Percentiles rank a stretch among this genome's conserved stretches.
Evolutionary conservation across 2,113 vertebrate species (phyloP).

Genomic region (Salvelinus alpinus): DNA sequence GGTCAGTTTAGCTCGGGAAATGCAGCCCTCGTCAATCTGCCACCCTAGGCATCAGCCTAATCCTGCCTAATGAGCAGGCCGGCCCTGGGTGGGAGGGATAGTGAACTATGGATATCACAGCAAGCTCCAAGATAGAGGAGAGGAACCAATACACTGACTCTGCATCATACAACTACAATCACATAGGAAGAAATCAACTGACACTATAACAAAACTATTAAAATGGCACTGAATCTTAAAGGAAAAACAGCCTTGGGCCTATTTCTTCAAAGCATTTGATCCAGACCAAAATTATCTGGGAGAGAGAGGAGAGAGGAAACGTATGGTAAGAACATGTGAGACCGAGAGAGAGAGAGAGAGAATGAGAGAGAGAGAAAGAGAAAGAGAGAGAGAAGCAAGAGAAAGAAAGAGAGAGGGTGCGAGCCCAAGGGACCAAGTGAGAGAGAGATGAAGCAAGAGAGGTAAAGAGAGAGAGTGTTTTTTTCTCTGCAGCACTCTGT

Average conservation of each 20-base stretch:
- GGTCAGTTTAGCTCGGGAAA: no score
- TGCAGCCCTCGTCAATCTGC: no score
- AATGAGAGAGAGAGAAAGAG: no score
- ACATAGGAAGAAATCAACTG: background rate
- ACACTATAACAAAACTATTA: background rate
- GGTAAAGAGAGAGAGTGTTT: conserved; percentile 35
- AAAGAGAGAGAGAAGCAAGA: background rate
- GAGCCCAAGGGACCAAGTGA: background rate
- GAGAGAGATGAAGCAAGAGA: background rate
- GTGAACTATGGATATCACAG: background rate
- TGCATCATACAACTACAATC: background rate
- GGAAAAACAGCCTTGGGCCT: no score
- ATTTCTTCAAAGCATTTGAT: no score
- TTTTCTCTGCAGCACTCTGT: conserved; percentile 71
- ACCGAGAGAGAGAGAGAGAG: no score
- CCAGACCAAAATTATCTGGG: no score
- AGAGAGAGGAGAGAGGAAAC: no score
- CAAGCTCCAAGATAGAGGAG: background rate
- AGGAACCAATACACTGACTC: background rate
- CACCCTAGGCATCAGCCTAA: no score
- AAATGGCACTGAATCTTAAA: no score
- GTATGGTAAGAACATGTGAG: no score
- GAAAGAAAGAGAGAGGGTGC: background rate
- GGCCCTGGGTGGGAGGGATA: background rate
- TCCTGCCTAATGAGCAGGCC: no score